phyloP scores from a whole-genome alignment of 2,888 invertebrate species.

The Entomobrya proxima region DNA sequence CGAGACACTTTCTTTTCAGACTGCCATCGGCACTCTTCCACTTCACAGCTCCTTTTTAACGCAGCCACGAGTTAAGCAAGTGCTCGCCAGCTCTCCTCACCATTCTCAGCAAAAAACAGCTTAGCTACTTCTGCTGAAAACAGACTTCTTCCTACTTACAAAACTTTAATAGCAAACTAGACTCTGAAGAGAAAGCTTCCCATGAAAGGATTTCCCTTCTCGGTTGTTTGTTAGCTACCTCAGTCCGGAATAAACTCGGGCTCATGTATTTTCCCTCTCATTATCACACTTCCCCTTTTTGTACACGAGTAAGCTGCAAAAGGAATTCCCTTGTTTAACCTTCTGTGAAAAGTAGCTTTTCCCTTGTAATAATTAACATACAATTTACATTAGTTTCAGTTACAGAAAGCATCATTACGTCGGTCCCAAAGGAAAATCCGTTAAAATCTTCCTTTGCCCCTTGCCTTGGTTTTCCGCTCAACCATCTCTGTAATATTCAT shows the following conservation, averaged over 20 bases:
- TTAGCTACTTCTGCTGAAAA: slow-evolving; percentile 23
- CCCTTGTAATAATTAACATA: slow-evolving; percentile 61
- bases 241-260: not conserved
- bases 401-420: slow-evolving; percentile 40
- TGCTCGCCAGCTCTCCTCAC: not conserved
- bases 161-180: slow-evolving; percentile 19
- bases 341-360: slow-evolving; percentile 54
- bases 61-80: slow-evolving; percentile 7
- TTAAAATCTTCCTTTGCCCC: slow-evolving; percentile 53
- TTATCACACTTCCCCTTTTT: slow-evolving; percentile 50
- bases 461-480: not conserved
- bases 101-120: not conserved
- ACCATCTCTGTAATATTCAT: slow-evolving; percentile 15
- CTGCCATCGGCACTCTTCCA: slow-evolving; percentile 72
- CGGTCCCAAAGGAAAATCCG: slow-evolving; percentile 40
- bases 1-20: slow-evolving; percentile 65
- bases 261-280: slow-evolving; percentile 32
- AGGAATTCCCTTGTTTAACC: slow-evolving; percentile 31
- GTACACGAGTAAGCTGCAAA: slow-evolving; percentile 27
- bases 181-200: slow-evolving; percentile 14
- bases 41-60: slow-evolving; percentile 61
- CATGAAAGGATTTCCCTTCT: slow-evolving; percentile 12
- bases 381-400: slow-evolving; percentile 63
- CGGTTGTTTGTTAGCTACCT: slow-evolving; percentile 8
- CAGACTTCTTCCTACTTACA: not conserved